Evolutionary conservation across 2,888 invertebrate species (phyloP), one percentile per base, ranked within the genome.

Genomic region (Cephus sareptanus): DNA sequence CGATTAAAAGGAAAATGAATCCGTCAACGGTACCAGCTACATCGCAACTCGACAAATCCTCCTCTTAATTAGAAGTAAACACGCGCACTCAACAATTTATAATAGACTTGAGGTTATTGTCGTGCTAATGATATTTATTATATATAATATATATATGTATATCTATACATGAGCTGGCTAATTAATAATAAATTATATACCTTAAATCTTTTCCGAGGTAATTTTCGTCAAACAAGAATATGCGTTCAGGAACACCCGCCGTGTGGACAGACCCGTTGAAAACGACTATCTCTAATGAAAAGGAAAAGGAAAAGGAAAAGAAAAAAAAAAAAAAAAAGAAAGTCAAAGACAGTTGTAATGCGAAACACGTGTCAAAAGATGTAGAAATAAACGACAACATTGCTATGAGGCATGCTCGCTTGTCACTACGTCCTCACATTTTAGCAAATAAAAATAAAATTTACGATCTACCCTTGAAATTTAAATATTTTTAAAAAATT

Each of bases 51-150:
- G 78, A 73, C 76, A 74, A 71, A 71, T 71, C 34, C 73, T 75
- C 33, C 34, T 73, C 68, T 75, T 80, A 80, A 79, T 79, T 80
- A 35, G 40, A 78, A 78, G 70, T 33, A 74, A 71, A 80, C 78
- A 69, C 30, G 76, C 78, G 73, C 76, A 79, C 79, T 81, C 77
- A 78, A 81, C 78, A 74, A 76, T 76, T 81, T 81, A 79, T 79
- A 79, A 81, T 79, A 73, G 75, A 74, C 37, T 76, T 76, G 71
- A 77, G 40, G 6, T 78, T 73, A 78, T 74, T 56, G 74, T n/a
- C 70, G 69, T 56, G 75, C 68, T 76, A 76, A 78, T 78, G 70
- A 78, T 75, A 78, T 76, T 35, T 78, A 37, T 73, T 68, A 69
- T 23, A 56, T 56, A 9, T 23, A 56, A 15, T 40, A 40, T 40